Conservation (phyloP, 2,888 invertebrate genomes). For the Diadromus collaris region DNA sequence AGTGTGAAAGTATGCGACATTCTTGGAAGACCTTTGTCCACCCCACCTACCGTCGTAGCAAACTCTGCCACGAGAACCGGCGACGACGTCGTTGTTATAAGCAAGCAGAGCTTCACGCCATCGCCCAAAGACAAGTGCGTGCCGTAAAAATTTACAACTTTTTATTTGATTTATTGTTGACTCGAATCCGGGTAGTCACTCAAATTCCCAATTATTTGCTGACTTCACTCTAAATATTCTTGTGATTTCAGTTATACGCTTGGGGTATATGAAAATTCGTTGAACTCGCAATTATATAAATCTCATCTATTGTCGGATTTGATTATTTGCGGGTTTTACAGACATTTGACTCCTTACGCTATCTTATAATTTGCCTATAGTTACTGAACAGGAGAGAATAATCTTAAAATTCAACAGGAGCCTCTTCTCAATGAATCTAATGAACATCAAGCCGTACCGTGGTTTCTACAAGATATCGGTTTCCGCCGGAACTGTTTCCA, state of each 20-base stretch:
- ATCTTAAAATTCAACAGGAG: conserved; percentile 80
- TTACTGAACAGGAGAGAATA: conserved; percentile 18
- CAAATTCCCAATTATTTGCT: conserved; percentile 76
- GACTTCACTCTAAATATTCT: conserved; percentile 53
- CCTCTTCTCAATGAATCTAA: conserved; percentile 89
- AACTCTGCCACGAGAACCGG: conserved; percentile 88
- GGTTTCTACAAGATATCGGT: conserved; percentile 93
- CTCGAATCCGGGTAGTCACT: neutral
- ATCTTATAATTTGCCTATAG: conserved; percentile 17
- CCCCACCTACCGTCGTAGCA: conserved; percentile 86
- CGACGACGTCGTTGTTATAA: conserved; percentile 89
- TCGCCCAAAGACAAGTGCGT: conserved; percentile 78
- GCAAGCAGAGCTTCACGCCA: conserved; percentile 82
- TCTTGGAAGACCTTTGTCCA: conserved; percentile 86
- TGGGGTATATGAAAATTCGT: conserved; percentile 76
- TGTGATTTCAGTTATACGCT: conserved; percentile 77
- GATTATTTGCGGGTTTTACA: conserved; percentile 35
- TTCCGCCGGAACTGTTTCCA: conserved; percentile 85
- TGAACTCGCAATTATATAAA: conserved; percentile 53
- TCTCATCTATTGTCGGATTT: conserved; percentile 10
- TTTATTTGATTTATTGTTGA: neutral
- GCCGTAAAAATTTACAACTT: conserved; percentile 26
- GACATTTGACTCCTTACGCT: conserved; percentile 43
- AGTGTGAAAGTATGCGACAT: conserved; percentile 88
- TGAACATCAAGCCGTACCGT: conserved; percentile 88